Evolutionary conservation across 2,113 vertebrate genomes (phyloP), one percentile per base, ranked within the genome.

Genomic region (Todiramphus chloris): DNA sequence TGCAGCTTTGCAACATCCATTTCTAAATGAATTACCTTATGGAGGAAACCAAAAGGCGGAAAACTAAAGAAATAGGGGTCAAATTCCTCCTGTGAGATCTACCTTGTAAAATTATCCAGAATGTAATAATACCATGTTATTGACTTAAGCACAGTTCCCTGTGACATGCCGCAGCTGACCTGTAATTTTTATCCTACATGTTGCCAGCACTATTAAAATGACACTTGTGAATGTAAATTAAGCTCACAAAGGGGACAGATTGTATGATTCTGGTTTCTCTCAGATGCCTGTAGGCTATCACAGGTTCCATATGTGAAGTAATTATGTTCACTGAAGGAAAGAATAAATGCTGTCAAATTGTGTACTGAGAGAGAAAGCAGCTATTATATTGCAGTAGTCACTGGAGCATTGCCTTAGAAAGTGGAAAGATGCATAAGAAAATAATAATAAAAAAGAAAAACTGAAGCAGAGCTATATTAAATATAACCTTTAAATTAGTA

Each of bases 231-330:
- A 98, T 98, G 98, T 98, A 98, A 98, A 98, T 98, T 98, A 98
- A 98, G 97, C 98, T 98, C 84, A 96, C 98, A 98, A 98, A 98
- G 97, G 98, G 98, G 98, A 98, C 98, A 98, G 98, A 98, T 98
- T 98, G 98, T 97, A 97, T 97, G 97, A 98, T 98, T 98, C 98
- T 97, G 97, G 97, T 98, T 98, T 98, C 96, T 98, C 97, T 98
- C 97, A 96, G 96, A 98, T 98, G 98, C 98, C 98, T 98, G 97
- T 98, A 98, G 98, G 98, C 98, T 98, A 98, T 98, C 98, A 98
- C 98, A 98, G 98, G 98, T 98, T 98, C 98, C 98, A 98, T 98
- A 98, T 98, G 98, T 98, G 97, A 98, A 98, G 98, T 98, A 98
- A 98, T 98, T 98, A 98, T 98, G 98, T 97, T 98, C 98, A 98